Evolutionary conservation across 2,888 invertebrate genomes (phyloP).

Genomic region (Cotesia congregata): DNA sequence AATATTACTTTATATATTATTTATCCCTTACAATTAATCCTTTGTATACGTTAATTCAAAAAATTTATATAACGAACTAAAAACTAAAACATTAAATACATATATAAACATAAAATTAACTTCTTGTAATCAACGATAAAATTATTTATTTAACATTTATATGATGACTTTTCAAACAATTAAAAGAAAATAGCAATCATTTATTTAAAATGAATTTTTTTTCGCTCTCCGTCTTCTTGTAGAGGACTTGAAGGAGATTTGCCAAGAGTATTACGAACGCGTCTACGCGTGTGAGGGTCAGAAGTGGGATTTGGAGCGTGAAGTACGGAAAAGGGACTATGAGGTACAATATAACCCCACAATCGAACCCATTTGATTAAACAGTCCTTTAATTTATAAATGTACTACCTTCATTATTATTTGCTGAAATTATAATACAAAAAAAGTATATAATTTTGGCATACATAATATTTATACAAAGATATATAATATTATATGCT

Average conservation of each 20-base stretch:
- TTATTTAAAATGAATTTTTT: constrained; percentile 47
- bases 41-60: not conserved
- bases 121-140: constrained; percentile 22
- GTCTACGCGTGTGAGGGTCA: constrained; percentile 98
- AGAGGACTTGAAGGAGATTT: constrained; percentile 92
- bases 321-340: constrained; percentile 99
- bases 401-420: not conserved
- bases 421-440: not conserved
- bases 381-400: constrained; percentile 4
- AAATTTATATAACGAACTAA: not conserved
- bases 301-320: constrained; percentile 99
- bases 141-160: not conserved
- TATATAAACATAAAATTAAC: constrained; percentile 1
- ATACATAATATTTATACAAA: not conserved
- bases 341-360: constrained; percentile 81
- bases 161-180: not conserved
- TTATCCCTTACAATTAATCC: not conserved
- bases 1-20: not conserved
- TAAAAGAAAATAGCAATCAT: constrained; percentile 18
- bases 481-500: no score
- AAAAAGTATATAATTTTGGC: not conserved
- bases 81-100: not conserved
- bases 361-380: constrained; percentile 43
- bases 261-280: constrained; percentile 96
- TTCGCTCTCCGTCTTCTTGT: constrained; percentile 71